Evolutionary conservation across 2,888 invertebrate genomes (phyloP).

Genomic region (Dorcus hopei): DNA sequence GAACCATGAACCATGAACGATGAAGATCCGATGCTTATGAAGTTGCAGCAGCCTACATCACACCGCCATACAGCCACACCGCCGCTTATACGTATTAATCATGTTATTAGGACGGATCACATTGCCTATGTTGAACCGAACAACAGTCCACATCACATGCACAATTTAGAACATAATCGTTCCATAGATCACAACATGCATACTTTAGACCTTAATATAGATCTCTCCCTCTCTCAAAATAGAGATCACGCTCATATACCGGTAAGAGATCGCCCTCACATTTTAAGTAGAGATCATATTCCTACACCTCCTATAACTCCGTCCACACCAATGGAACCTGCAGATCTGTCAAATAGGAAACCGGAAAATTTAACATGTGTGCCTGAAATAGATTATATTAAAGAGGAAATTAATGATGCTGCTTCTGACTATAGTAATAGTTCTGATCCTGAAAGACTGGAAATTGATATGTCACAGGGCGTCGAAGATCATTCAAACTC

Average conservation of each 20-base stretch:
- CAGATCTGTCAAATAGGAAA: conserved; percentile 46
- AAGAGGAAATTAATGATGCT: conserved; percentile 42
- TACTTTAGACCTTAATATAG: not conserved
- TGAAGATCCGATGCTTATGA: not conserved
- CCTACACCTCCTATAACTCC: not conserved
- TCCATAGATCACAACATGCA: not conserved
- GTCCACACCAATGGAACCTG: conserved; percentile 35
- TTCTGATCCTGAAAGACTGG: conserved; percentile 71
- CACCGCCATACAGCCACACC: not conserved
- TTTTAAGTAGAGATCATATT: not conserved
- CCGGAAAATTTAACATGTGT: conserved; percentile 46
- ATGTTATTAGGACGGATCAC: not conserved
- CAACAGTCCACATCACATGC: not conserved
- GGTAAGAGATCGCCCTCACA: not conserved
- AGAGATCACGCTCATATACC: not conserved
- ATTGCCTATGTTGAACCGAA: not conserved
- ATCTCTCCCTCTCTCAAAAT: not conserved
- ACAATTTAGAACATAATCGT: too few species aligned
- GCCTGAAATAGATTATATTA: conserved; percentile 46
- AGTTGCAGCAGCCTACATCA: not conserved
- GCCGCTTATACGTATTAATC: not conserved
- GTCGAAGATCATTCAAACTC: conserved; percentile 47
- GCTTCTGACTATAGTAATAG: conserved; percentile 61
- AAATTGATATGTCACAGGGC: conserved; percentile 63
- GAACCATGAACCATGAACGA: not conserved